These are phyloP conservation scores for Lagorchestes hirsutus DNA, from an alignment of 2,797 vertebrate genomes.

Conservation along the genomic window DNA sequence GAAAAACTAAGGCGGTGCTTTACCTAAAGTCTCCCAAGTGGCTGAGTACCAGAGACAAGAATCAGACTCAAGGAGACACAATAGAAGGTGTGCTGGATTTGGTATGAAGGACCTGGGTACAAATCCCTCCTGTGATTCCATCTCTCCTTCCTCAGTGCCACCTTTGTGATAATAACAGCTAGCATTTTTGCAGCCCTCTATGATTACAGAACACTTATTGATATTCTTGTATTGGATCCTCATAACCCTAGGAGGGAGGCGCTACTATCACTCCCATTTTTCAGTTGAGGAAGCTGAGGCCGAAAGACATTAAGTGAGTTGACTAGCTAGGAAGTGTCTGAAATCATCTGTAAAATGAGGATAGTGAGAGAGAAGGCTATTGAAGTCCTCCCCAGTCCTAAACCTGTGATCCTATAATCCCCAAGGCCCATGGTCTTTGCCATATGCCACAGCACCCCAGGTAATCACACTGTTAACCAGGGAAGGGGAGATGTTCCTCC, in stretches of 20 bases:
- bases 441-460: no score
- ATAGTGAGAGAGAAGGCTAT: background rate
- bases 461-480: no score
- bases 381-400: background rate
- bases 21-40: background rate
- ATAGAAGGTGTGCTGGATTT: background rate
- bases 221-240: background rate
- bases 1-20: background rate
- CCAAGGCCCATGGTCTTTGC: background rate
- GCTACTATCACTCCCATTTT: no score
- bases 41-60: background rate
- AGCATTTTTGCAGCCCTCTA: background rate
- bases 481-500: no score
- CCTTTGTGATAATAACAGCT: background rate
- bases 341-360: background rate
- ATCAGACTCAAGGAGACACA: background rate
- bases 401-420: background rate
- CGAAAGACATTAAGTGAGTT: background rate
- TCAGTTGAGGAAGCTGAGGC: background rate
- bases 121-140: background rate
- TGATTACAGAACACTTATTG: background rate
- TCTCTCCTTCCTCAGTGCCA: background rate
- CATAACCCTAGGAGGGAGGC: background rate
- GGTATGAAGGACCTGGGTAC: background rate
- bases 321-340: background rate